Conservation (phyloP, 2,888 invertebrate genomes). For the Ormyrus thymus region DNA sequence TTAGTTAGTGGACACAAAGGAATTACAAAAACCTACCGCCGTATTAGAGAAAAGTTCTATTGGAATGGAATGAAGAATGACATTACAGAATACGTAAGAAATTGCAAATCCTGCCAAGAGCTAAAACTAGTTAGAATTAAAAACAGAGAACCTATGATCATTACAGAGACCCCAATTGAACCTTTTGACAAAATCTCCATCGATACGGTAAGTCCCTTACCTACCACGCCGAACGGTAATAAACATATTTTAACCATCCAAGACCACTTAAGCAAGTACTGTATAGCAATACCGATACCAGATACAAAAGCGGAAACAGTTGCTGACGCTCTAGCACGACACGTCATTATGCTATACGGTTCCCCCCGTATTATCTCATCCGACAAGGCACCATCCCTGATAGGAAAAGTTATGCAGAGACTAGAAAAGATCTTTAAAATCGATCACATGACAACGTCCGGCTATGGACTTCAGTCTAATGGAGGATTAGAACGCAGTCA, state of each 20-base stretch:
- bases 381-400: conserved; percentile 49
- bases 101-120: conserved; percentile 55
- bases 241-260: conserved; percentile 54
- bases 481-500: conserved; percentile 37
- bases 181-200: conserved; percentile 55
- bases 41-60: conserved; percentile 50
- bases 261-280: conserved; percentile 55
- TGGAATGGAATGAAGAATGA: conserved; percentile 53
- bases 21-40: conserved; percentile 48
- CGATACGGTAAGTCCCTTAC: conserved; percentile 60
- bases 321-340: conserved; percentile 48
- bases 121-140: conserved; percentile 45
- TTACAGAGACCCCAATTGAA: conserved; percentile 50
- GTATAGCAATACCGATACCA: conserved; percentile 46
- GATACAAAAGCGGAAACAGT: conserved; percentile 43
- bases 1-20: conserved; percentile 58
- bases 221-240: conserved; percentile 50
- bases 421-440: conserved; percentile 50
- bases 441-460: conserved; percentile 22
- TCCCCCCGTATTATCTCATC: conserved; percentile 44
- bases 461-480: conserved; percentile 44
- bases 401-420: conserved; percentile 37
- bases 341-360: conserved; percentile 44
- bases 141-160: conserved; percentile 55
- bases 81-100: conserved; percentile 43